Base-by-base conservation (phyloP, 1,140 invertebrate genomes). In the Microplitis demolitor region DNA sequence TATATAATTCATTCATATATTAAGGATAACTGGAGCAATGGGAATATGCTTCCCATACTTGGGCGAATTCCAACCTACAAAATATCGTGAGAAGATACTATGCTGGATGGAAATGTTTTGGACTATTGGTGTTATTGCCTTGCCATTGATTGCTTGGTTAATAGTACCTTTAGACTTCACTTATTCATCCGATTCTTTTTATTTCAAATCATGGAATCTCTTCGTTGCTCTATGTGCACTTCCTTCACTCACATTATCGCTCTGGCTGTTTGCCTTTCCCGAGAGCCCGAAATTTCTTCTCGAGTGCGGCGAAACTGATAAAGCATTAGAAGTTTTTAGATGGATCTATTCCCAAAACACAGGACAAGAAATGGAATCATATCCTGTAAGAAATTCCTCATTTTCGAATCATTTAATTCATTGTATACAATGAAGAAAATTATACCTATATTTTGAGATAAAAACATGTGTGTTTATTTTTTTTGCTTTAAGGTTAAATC, bases 201-300 rank as follows among this genome's bases (percentile, higher is more conserved):
- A 90, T 11, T 93, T 91, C 80, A 90, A 91, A 76, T 93, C 92
- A 9, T 94, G 92, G 92, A 92, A 93, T 84, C 88, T 93, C 83
- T 94, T 93, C 80, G 91, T 93, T 2, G 89, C 91, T 0, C 85
- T 92, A 0, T 92, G 91, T 79, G 90, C 91, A 2, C 76, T 93
- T 2, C 92, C 92, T 0, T 92, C 83, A 11, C 50, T 87, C 3
- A 76, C 91, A 69, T 86, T 92, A 9, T 91, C 89, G 24, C 85
- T 92, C 35, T 94, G 89, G 89, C 87, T 95, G 3, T 88, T 93
- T 69, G 88, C 90, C 34, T 94, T 96, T 85, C 95, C 94, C 3
- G 95, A 96, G 84, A 96, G 94, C 82, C 94, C 95, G 1, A 95
- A 95, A 81, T 96, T 94, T 82, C 88, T 95, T 66, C 88, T 96